phyloP scores from a whole-genome alignment of 2,888 invertebrate species.

The Habrosyne pyritoides region DNA sequence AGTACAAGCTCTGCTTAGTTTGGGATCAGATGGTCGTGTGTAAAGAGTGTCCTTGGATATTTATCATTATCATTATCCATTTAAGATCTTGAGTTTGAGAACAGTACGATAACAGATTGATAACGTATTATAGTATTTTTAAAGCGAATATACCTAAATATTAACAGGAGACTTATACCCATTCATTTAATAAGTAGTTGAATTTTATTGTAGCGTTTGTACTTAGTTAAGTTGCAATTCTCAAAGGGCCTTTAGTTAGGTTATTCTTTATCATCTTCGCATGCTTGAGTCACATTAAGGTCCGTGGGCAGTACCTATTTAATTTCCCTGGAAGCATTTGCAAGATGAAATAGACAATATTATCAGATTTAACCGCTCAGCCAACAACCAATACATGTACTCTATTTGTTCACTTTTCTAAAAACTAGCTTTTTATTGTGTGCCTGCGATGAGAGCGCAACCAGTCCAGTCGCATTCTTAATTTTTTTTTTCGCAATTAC shows the following conservation, averaged over 20 bases:
- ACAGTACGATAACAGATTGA: too few relatives aligned
- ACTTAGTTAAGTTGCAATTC: background rate
- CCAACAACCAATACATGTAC: background rate
- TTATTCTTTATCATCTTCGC: conserved; percentile 1
- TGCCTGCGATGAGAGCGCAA: background rate
- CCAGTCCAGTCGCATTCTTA: conserved; percentile 4
- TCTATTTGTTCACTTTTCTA: background rate
- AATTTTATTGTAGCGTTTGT: too few relatives aligned
- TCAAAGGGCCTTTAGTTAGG: background rate
- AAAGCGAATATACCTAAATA: too few relatives aligned
- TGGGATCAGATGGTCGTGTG: too few relatives aligned
- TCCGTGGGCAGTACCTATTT: background rate
- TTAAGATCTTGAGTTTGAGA: too few relatives aligned
- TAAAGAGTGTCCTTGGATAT: too few relatives aligned
- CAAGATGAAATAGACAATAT: background rate
- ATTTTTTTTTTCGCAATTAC: conserved; percentile 13
- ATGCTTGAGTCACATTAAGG: background rate
- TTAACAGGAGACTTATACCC: too few relatives aligned
- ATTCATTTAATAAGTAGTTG: too few relatives aligned
- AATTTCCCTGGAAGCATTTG: background rate
- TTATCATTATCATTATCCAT: too few relatives aligned
- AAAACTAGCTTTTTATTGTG: background rate
- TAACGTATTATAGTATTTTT: too few relatives aligned
- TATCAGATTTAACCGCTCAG: background rate
- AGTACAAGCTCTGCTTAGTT: too few relatives aligned